Evolutionary conservation across 2,113 vertebrate genomes (phyloP), one percentile per base, ranked within the genome.

Genomic region (Apus apus): DNA sequence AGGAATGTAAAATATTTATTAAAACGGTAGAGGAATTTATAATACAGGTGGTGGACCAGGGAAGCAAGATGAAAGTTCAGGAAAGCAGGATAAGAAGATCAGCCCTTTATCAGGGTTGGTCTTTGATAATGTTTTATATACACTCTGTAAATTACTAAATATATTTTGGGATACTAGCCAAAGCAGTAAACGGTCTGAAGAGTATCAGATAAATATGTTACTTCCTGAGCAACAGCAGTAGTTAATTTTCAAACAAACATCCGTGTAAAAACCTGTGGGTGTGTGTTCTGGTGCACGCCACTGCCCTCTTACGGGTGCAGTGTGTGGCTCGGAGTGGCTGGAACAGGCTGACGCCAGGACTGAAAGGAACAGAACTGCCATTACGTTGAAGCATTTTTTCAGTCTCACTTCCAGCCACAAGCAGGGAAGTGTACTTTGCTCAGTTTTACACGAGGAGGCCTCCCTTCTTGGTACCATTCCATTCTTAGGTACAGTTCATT

Each of bases 161-260:
- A 56, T 65, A 53, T 72, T 56, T 76, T 61, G 19, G 73, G 30
- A 73, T 73, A 34, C 36, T 30, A 65, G 51, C 61, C 53, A 87
- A 90, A 89, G 86, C 70, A 90, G 70, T 89, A 79, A 85, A 82
- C 53, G 12, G 34, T 76, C 64, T 73, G 68, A 82, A 40, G 58
- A 87, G 66, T n/a, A 67, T 40, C 77, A 40, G 48, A 73, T 84
- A 88, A 94, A 89, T 73, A 62, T 19, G 43, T 81, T 90, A 54
- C 62, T 92, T 95, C 76, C 72, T 27, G 36, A 68, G 71, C 70
- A 89, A 86, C 56, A 96, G 68, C 48, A 84, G 78, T 51, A 79
- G 88, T 90, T 96, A 90, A 94, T 95, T 96, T 95, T 92, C 92
- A 94, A 94, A 58, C 77, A 46, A 60, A 48, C 53, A 36, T 27